phyloP scores from a whole-genome alignment of 2,888 invertebrate species.

The Torymus auratus region DNA sequence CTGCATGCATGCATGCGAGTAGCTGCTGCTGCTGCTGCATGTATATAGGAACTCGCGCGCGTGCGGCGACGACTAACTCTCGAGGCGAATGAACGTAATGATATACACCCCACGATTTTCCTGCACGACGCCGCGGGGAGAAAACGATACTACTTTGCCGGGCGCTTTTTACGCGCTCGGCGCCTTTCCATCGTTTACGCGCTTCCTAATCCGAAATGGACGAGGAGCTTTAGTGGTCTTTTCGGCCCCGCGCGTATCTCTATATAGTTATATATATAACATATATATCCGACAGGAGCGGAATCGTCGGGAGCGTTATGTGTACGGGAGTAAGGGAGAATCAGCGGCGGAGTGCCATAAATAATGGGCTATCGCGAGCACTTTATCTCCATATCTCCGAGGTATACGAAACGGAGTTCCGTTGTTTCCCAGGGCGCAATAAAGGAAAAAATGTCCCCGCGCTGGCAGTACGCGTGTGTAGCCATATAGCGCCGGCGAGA shows the following conservation, averaged over 20 bases:
- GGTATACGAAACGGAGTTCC: conserved; percentile 35
- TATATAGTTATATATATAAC: too few relatives aligned
- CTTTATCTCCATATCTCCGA: conserved; percentile 57
- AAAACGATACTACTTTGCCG: conserved; percentile 29
- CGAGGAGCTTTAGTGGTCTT: conserved; percentile 39
- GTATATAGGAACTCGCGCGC: not conserved
- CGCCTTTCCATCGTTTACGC: conserved; percentile 46
- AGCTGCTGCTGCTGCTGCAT: too few relatives aligned
- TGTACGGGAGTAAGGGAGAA: conserved; percentile 11
- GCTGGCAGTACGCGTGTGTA: not conserved
- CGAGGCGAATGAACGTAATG: not conserved
- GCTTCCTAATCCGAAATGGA: conserved; percentile 53
- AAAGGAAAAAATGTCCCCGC: conserved; percentile 49
- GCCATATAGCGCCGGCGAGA: not conserved
- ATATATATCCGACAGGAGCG: too few relatives aligned
- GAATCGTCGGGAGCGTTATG: not conserved
- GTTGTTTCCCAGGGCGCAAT: conserved; percentile 55
- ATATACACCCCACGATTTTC: conserved; percentile 14
- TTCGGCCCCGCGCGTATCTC: too few relatives aligned
- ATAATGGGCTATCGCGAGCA: conserved; percentile 53
- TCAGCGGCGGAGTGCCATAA: conserved; percentile 27
- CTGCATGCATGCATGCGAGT: too few relatives aligned
- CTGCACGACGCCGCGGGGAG: not conserved
- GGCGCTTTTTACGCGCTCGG: conserved; percentile 32
- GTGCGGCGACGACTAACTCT: not conserved